phyloP scores from a whole-genome alignment of 2,888 invertebrate genomes.

The Metellina segmentata region DNA sequence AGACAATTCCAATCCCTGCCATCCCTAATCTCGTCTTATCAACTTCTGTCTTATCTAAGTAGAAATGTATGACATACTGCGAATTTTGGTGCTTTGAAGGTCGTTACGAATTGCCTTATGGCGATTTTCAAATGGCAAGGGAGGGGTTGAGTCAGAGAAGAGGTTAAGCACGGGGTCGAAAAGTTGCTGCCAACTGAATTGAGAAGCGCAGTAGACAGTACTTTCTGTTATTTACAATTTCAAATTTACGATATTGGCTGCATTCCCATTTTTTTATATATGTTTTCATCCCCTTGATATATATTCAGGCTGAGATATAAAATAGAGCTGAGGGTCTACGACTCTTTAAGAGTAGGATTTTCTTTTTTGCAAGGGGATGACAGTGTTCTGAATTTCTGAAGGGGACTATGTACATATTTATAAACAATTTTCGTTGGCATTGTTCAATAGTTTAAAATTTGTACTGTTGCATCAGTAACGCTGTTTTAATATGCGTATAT shows the following conservation, averaged over 20 bases:
- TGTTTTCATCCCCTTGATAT: conserved; percentile 40
- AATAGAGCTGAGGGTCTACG: conserved; percentile 1
- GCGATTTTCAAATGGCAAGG: conserved; percentile 16
- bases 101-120: conserved; percentile 23
- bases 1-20: not conserved
- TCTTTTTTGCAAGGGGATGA: not conserved
- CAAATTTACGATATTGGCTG: conserved; percentile 63
- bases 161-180: not conserved
- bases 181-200: not conserved
- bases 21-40: not conserved
- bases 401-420: not conserved
- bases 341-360: conserved; percentile 32
- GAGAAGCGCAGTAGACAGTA: not conserved
- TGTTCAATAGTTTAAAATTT: too few relatives aligned
- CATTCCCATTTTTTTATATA: conserved; percentile 22
- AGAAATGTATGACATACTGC: conserved; percentile 28
- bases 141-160: not conserved
- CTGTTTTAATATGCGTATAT: too few relatives aligned
- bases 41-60: not conserved
- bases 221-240: conserved; percentile 39
- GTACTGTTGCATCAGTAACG: too few relatives aligned
- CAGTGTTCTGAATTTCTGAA: conserved; percentile 9
- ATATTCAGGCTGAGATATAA: conserved; percentile 43
- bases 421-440: not conserved
- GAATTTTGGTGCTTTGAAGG: conserved; percentile 25